Percentiles rank a stretch among this genome's conserved stretches.
Evolutionary conservation across 2,888 invertebrate genomes (phyloP).

Genomic region (Aphrophora alni): DNA sequence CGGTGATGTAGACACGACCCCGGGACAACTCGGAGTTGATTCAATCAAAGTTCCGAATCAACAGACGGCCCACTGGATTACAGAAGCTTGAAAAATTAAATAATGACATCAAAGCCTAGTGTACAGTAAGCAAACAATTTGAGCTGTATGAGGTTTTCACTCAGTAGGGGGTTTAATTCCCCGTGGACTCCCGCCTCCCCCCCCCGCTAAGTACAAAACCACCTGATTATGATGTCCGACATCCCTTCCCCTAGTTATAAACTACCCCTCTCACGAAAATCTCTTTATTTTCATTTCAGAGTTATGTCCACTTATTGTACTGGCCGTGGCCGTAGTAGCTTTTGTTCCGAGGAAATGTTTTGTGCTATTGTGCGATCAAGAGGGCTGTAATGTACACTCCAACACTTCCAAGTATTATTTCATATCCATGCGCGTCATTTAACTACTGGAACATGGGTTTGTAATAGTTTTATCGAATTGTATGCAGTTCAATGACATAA

Average conservation of each 20-base stretch:
- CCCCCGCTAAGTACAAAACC: conserved; percentile 21
- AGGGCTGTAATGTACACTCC: not conserved
- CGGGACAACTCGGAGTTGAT: not conserved
- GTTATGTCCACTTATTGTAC: conserved; percentile 29
- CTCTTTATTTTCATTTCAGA: conserved; percentile 26
- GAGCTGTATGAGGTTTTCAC: not conserved
- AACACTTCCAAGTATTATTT: not conserved
- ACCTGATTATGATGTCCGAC: conserved; percentile 37
- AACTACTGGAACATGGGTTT: not conserved
- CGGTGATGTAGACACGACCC: too few relatives aligned
- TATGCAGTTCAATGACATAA: not conserved
- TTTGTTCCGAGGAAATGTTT: not conserved
- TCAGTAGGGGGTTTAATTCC: not conserved
- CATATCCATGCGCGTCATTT: not conserved
- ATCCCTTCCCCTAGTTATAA: not conserved
- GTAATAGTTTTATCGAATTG: not conserved
- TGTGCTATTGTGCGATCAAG: conserved; percentile 6
- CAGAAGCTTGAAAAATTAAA: not conserved
- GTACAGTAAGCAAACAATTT: not conserved
- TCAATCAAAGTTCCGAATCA: not conserved
- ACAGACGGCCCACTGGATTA: conserved; percentile 3
- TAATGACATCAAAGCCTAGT: conserved; percentile 1
- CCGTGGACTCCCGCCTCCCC: conserved; percentile 14
- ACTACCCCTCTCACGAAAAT: conserved; percentile 7
- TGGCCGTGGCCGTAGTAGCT: conserved; percentile 1